Conservation (phyloP, 1,140 invertebrate genomes). For the Meloidogyne hapla region DNA sequence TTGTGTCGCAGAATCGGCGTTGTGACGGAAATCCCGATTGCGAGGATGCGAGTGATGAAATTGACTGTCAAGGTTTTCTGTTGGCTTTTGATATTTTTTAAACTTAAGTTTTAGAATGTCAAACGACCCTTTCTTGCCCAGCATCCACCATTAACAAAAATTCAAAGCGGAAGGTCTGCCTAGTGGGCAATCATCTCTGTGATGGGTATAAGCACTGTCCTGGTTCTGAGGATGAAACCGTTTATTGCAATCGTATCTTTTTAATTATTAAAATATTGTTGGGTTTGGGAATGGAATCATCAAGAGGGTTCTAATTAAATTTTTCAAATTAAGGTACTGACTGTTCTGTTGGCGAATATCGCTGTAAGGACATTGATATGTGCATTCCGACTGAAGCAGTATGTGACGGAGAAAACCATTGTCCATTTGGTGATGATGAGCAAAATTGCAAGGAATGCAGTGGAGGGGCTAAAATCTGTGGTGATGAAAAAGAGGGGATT, state of each 20-base stretch:
- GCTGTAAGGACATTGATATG: conserved; percentile 31
- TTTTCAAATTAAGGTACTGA: not conserved
- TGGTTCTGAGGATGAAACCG: conserved; percentile 40
- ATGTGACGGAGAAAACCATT: conserved; percentile 50
- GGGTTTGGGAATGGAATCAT: not conserved
- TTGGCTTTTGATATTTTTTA: not conserved
- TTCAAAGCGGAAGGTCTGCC: conserved; percentile 21
- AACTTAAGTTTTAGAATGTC: conserved; percentile 14
- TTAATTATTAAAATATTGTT: not conserved
- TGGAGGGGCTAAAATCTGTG: conserved; percentile 38
- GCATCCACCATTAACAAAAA: conserved; percentile 9
- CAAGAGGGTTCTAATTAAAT: too few relatives aligned
- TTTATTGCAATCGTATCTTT: conserved; percentile 33
- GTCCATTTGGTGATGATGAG: conserved; percentile 44
- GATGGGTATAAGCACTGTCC: conserved; percentile 39
- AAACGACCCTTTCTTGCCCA: conserved; percentile 48
- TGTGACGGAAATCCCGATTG: conserved; percentile 47
- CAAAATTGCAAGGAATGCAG: conserved; percentile 32
- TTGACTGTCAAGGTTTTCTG: conserved; percentile 37
- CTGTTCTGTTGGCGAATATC: conserved; percentile 29
- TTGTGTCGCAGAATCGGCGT: conserved; percentile 41
- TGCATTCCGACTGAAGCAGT: conserved; percentile 37
- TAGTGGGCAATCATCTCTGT: conserved; percentile 38
- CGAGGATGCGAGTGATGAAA: conserved; percentile 42
- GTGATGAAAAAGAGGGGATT: not conserved